A percentile compares a stretch with the other conserved stretches of the same genome.
phyloP scores from a whole-genome alignment of 2,888 invertebrate species.

The Troglohyphantes excavatus region DNA sequence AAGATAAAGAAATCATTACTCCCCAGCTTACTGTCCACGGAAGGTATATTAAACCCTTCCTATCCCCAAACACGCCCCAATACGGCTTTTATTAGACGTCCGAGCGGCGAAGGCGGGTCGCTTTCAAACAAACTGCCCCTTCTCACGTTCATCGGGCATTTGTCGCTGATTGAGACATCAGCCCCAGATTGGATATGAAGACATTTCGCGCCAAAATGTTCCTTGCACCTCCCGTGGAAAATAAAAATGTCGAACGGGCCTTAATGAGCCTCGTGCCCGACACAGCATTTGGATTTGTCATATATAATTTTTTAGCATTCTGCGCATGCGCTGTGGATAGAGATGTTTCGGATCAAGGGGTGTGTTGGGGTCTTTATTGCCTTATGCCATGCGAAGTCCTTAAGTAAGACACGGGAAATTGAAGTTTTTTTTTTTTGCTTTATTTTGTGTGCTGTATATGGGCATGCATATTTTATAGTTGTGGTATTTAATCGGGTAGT shows the following conservation, averaged over 20 bases:
- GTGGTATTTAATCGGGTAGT: constrained; percentile 12
- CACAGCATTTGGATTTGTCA: constrained; percentile 46
- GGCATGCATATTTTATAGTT: constrained; percentile 53
- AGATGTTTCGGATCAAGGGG: not conserved
- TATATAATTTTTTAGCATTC: constrained; percentile 31
- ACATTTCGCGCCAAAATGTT: constrained; percentile 38
- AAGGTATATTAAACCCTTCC: not conserved
- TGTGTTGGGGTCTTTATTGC: constrained; percentile 56
- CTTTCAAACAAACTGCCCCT: constrained; percentile 46
- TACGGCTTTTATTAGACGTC: constrained; percentile 27
- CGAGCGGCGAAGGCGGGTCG: not conserved
- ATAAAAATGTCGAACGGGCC: constrained; percentile 55
- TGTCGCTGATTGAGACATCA: constrained; percentile 53
- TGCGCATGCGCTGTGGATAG: constrained; percentile 37
- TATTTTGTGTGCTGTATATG: not conserved
- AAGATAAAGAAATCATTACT: no score
- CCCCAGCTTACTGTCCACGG: no score
- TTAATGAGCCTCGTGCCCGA: constrained; percentile 7
- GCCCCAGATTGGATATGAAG: constrained; percentile 13
- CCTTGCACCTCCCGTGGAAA: constrained; percentile 19
- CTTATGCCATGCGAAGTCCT: constrained; percentile 49
- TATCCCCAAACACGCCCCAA: not conserved
- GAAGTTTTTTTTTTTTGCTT: constrained; percentile 42
- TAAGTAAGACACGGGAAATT: constrained; percentile 40
- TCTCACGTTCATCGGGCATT: constrained; percentile 61